phyloP scores from a whole-genome alignment of 2,113 vertebrate genomes.

The Pardalotus punctatus region DNA sequence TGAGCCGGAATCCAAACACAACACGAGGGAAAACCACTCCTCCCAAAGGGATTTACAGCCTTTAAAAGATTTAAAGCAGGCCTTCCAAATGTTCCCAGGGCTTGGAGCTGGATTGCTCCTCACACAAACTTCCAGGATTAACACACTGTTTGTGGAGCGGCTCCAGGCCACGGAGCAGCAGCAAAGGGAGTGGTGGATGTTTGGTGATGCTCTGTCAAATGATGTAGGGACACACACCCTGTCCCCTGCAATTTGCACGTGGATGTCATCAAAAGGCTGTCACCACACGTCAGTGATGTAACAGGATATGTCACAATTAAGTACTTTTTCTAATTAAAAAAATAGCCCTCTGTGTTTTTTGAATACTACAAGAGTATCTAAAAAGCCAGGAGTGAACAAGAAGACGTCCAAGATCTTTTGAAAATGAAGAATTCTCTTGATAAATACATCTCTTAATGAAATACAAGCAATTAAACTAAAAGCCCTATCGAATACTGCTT shows the following conservation, averaged over 20 bases:
- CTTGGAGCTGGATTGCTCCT: neutral
- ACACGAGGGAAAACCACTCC: neutral
- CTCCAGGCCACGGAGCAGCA: neutral
- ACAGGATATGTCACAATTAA: neutral
- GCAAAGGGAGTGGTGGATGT: neutral
- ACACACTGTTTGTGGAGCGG: neutral
- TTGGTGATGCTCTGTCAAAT: neutral
- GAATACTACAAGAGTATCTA: neutral
- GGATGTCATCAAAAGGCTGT: neutral
- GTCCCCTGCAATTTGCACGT: neutral
- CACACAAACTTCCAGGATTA: neutral
- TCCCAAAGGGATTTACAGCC: neutral
- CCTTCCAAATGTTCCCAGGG: neutral
- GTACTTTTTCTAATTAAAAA: conserved; percentile 55
- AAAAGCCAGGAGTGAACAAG: conserved; percentile 32
- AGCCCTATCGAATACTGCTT: conserved; percentile 86
- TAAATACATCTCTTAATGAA: conserved; percentile 87
- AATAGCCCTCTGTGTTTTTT: neutral
- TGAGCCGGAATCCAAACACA: neutral
- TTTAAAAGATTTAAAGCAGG: neutral
- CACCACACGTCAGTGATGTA: neutral
- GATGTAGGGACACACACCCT: neutral
- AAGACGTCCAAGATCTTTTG: conserved; percentile 45
- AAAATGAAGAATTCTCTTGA: conserved; percentile 77
- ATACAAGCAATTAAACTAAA: conserved; percentile 95